Conservation (phyloP, 1,140 invertebrate species). For the Drosophila miranda region DNA sequence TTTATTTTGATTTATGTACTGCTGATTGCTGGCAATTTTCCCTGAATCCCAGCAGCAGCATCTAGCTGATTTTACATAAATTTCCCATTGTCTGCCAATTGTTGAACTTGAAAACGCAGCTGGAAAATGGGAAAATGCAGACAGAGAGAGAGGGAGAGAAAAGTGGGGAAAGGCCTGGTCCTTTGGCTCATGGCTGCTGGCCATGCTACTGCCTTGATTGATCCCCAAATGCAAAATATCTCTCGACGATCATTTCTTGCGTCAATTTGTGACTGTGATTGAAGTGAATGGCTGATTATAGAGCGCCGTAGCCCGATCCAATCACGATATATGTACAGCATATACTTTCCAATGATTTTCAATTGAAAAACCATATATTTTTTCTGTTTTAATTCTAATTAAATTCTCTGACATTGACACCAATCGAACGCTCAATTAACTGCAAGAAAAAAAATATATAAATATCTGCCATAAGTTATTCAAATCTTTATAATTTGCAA, state of each 20-base stretch:
- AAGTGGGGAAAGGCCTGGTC: conserved; percentile 37
- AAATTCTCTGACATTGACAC: conserved; percentile 28
- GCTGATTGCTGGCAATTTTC: conserved; percentile 66
- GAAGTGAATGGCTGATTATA: conserved; percentile 12
- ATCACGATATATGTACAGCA: too few relatives aligned
- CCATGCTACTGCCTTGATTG: not conserved
- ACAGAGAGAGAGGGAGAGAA: not conserved
- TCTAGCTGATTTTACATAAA: conserved; percentile 51
- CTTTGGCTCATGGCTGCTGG: conserved; percentile 6
- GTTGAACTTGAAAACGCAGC: conserved; percentile 59
- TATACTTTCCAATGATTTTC: too few relatives aligned
- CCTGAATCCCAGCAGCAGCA: not conserved
- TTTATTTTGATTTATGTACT: conserved; percentile 59
- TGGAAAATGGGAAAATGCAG: conserved; percentile 16
- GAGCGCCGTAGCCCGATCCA: not conserved
- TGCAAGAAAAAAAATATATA: not conserved
- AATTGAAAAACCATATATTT: not conserved
- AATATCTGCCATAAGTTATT: conserved; percentile 14
- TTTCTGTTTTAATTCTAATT: not conserved
- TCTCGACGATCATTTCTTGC: not conserved
- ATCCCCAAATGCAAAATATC: conserved; percentile 21
- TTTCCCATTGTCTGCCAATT: conserved; percentile 54
- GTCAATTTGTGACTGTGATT: conserved; percentile 9
- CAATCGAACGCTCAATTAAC: conserved; percentile 23
- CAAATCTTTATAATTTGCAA: conserved; percentile 29